A percentile compares a stretch with the other conserved stretches of the same genome.
These are phyloP conservation scores for Phaonia tiefii DNA, from an alignment of 2,888 invertebrate genomes.

Conservation along the genomic window DNA sequence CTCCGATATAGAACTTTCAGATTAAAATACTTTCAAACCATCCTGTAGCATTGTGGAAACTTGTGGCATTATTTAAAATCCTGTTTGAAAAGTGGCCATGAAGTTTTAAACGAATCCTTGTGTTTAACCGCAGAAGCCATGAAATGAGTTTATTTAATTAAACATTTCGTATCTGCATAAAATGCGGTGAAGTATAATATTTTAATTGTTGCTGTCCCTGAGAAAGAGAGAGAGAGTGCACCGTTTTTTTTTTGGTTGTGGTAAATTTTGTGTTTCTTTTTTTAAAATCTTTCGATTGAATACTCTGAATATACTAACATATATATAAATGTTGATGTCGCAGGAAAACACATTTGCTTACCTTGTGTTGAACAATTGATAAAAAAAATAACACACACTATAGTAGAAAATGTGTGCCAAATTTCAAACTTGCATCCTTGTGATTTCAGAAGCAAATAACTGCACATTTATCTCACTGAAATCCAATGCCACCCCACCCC, in stretches of 20 bases:
- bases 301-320: background rate
- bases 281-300: slow-evolving; percentile 23
- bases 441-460: background rate
- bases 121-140: slow-evolving; percentile 44
- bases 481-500: background rate
- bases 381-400: background rate
- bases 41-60: too few species aligned
- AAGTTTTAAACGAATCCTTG: slow-evolving; percentile 50
- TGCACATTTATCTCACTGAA: background rate
- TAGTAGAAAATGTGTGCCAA: slow-evolving; percentile 28
- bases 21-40: too few species aligned
- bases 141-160: slow-evolving; percentile 51
- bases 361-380: background rate
- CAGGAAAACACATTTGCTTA: too few species aligned
- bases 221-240: too few species aligned
- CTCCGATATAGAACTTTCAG: too few species aligned
- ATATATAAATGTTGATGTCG: too few species aligned
- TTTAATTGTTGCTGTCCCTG: slow-evolving; percentile 31
- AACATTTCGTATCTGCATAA: slow-evolving; percentile 49
- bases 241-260: background rate
- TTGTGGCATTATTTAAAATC: too few species aligned
- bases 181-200: slow-evolving; percentile 42
- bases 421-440: slow-evolving; percentile 12
- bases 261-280: background rate
- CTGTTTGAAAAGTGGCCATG: slow-evolving; percentile 26